These are phyloP conservation scores for Caenorhabditis imperialis DNA, from an alignment of 2,888 invertebrate genomes.

Conservation along the genomic window DNA sequence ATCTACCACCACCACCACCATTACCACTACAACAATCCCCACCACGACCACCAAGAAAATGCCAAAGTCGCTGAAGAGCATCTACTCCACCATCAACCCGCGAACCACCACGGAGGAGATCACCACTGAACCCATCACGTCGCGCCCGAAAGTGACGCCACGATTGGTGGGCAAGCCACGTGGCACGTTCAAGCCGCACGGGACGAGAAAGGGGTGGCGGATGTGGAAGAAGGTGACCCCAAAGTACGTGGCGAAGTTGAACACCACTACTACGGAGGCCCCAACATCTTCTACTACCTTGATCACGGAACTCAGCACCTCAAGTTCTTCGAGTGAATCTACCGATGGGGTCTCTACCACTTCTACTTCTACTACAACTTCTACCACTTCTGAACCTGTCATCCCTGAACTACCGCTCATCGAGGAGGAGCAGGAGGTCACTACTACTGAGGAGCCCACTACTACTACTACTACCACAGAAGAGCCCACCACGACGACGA, in stretches of 20 bases:
- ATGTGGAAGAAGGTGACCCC: constrained; percentile 62
- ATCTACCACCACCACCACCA: constrained; percentile 29
- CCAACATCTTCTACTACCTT: constrained; percentile 44
- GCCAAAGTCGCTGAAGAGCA: constrained; percentile 60
- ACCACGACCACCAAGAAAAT: constrained; percentile 48
- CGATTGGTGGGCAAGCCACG: constrained; percentile 24
- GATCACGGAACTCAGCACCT: constrained; percentile 44
- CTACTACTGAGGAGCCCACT: constrained; percentile 26
- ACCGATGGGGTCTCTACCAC: not conserved
- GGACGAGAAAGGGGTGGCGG: constrained; percentile 47
- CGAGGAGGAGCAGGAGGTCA: constrained; percentile 1
- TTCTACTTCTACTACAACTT: constrained; percentile 20
- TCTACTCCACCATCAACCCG: constrained; percentile 61
- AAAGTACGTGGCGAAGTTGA: constrained; percentile 34
- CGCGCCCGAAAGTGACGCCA: constrained; percentile 4
- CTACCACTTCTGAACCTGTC: constrained; percentile 3
- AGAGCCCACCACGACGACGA: constrained; percentile 17
- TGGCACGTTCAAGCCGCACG: constrained; percentile 43
- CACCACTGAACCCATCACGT: constrained; percentile 9
- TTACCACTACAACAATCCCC: constrained; percentile 38
- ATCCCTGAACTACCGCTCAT: not conserved
- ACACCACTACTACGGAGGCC: constrained; percentile 50
- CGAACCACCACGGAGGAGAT: constrained; percentile 26
- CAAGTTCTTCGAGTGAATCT: constrained; percentile 28
- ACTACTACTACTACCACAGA: constrained; percentile 28